Percentiles rank a stretch among this genome's conserved stretches.
These are phyloP conservation scores for Cacoxenus indagator DNA, from an alignment of 2,888 invertebrate species.

Conservation along the genomic window DNA sequence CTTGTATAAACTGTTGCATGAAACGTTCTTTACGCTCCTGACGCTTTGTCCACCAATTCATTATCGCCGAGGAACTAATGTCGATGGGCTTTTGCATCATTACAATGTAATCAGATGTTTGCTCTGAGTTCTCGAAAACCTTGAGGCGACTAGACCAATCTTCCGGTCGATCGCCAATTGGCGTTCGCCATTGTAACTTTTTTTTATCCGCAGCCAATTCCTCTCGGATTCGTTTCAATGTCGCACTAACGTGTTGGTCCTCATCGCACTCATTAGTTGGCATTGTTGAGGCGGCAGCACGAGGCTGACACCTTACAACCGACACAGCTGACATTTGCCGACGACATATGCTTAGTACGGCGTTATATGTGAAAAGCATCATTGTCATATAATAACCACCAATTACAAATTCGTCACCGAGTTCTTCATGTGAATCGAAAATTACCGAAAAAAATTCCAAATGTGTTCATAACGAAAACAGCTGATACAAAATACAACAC, in stretches of 20 bases:
- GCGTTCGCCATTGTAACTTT: conserved; percentile 76
- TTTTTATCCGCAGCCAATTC: conserved; percentile 67
- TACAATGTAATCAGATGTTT: conserved; percentile 70
- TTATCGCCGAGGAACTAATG: conserved; percentile 72
- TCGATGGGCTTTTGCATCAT: conserved; percentile 72
- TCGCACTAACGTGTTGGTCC: conserved; percentile 34
- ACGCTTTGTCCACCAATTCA: conserved; percentile 74
- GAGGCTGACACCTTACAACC: neutral
- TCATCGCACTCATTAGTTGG: conserved; percentile 29
- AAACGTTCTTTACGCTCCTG: conserved; percentile 72
- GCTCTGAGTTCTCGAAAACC: conserved; percentile 73
- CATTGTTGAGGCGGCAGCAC: neutral
- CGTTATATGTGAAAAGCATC: too few relatives aligned
- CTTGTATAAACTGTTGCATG: conserved; percentile 75
- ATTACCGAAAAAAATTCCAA: too few relatives aligned
- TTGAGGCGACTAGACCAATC: conserved; percentile 75
- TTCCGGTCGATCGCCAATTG: conserved; percentile 74
- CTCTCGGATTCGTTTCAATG: conserved; percentile 52
- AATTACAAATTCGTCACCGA: neutral
- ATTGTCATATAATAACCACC: too few relatives aligned
- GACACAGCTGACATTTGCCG: neutral
- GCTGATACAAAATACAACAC: too few relatives aligned
- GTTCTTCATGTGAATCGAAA: neutral
- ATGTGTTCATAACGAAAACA: too few relatives aligned
- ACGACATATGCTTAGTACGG: neutral